These are phyloP conservation scores for Deilephila elpenor DNA, from an alignment of 2,888 invertebrate genomes.

Conservation along the genomic window DNA sequence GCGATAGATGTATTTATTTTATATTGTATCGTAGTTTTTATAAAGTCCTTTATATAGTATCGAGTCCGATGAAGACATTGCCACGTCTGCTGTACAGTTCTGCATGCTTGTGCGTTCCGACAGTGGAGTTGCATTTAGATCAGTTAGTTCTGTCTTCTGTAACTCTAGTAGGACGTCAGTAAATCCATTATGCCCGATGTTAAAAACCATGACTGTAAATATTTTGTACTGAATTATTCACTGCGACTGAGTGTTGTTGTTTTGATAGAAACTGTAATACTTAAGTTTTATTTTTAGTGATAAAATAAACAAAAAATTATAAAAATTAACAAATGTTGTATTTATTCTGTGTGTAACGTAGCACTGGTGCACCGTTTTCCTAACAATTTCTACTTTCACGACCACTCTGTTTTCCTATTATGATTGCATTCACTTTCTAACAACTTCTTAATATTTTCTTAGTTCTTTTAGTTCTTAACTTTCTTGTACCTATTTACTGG, in stretches of 20 bases:
- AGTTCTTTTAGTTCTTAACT: constrained; percentile 57
- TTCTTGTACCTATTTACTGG: constrained; percentile 31
- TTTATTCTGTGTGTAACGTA: constrained; percentile 66
- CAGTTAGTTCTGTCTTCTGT: constrained; percentile 57
- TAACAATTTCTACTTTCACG: constrained; percentile 66
- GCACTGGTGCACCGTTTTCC: constrained; percentile 69
- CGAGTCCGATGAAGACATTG: constrained; percentile 49
- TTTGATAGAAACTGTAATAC: constrained; percentile 83
- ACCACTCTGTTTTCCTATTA: constrained; percentile 60
- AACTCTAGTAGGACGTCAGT: constrained; percentile 52
- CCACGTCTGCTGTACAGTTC: constrained; percentile 46
- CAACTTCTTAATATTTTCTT: constrained; percentile 67
- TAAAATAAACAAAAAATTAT: constrained; percentile 82
- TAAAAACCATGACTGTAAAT: constrained; percentile 75
- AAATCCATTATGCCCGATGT: constrained; percentile 51
- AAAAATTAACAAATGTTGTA: constrained; percentile 65
- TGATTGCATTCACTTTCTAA: constrained; percentile 69
- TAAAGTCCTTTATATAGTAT: constrained; percentile 54
- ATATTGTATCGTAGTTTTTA: constrained; percentile 65
- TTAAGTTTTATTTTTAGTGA: constrained; percentile 84
- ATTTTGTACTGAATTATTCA: constrained; percentile 78
- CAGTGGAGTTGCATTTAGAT: constrained; percentile 74
- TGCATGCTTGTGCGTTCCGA: constrained; percentile 42
- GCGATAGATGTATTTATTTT: constrained; percentile 77
- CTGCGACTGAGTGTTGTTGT: constrained; percentile 83